phyloP scores from a whole-genome alignment of 2,888 invertebrate species.

The Torymus texanus region DNA sequence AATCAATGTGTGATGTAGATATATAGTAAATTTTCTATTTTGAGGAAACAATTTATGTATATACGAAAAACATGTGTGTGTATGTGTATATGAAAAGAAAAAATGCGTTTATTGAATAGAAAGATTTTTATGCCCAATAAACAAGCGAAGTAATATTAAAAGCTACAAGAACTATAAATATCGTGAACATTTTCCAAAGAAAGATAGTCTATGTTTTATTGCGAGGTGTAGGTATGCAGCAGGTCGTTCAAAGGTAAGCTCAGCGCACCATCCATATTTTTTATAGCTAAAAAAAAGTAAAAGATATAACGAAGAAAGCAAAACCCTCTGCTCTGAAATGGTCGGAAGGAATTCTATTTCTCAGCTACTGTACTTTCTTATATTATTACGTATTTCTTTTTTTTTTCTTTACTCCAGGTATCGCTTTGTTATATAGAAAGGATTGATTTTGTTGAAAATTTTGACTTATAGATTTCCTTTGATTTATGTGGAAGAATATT shows the following conservation, averaged over 20 bases:
- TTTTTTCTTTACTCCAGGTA: not conserved
- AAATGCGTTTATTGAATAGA: not conserved
- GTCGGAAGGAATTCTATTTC: constrained; percentile 38
- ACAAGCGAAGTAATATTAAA: constrained; percentile 12
- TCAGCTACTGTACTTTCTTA: constrained; percentile 9
- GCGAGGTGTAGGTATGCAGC: constrained; percentile 26
- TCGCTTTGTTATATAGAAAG: not conserved
- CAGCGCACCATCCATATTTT: constrained; percentile 19
- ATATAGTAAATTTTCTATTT: too few species aligned
- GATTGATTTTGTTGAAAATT: not conserved
- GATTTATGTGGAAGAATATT: too few species aligned
- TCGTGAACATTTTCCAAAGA: constrained; percentile 9
- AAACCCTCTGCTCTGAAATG: constrained; percentile 8
- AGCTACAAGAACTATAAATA: not conserved
- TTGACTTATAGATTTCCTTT: too few species aligned
- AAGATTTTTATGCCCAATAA: not conserved
- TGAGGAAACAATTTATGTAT: too few species aligned
- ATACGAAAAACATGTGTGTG: too few species aligned
- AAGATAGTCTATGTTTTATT: constrained; percentile 27
- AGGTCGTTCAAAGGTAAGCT: constrained; percentile 10
- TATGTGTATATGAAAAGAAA: too few species aligned
- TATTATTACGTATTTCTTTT: constrained; percentile 1
- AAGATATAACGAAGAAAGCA: constrained; percentile 14
- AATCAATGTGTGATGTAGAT: too few species aligned
- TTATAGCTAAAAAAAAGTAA: constrained; percentile 11